These are phyloP conservation scores for Dryocosmus kuriphilus DNA, from an alignment of 2,888 invertebrate genomes.

Conservation along the genomic window DNA sequence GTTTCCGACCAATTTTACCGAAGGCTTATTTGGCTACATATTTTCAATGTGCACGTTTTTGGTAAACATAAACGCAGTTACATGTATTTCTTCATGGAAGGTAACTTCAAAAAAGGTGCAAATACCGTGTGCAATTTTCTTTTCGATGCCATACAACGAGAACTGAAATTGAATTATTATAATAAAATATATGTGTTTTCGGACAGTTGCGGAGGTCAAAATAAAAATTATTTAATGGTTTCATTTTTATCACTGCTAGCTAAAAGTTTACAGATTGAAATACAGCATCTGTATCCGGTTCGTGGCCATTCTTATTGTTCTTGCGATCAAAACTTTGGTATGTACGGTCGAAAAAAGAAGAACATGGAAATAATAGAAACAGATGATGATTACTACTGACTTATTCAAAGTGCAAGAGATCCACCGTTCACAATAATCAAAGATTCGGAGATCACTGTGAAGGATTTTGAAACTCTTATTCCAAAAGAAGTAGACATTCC, in stretches of 20 bases:
- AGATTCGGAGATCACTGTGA: slow-evolving; percentile 41
- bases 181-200: slow-evolving; percentile 55
- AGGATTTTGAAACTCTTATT: slow-evolving; percentile 48
- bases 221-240: slow-evolving; percentile 47
- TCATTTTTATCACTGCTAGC: slow-evolving; percentile 45
- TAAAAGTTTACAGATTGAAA: slow-evolving; percentile 42
- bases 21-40: slow-evolving; percentile 54
- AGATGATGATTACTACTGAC: slow-evolving; percentile 46
- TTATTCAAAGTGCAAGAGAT: slow-evolving; percentile 46
- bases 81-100: slow-evolving; percentile 54
- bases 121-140: slow-evolving; percentile 53
- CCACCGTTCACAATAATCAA: slow-evolving; percentile 49
- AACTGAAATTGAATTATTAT: slow-evolving; percentile 40
- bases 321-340: slow-evolving; percentile 53
- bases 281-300: slow-evolving; percentile 53
- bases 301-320: slow-evolving; percentile 55
- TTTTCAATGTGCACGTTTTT: slow-evolving; percentile 53
- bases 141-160: slow-evolving; percentile 44
- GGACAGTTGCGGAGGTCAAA: slow-evolving; percentile 35
- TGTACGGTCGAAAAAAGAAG: slow-evolving; percentile 50
- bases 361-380: slow-evolving; percentile 48
- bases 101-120: slow-evolving; percentile 52
- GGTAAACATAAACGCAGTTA: slow-evolving; percentile 45
- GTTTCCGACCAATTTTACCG: slow-evolving; percentile 54
- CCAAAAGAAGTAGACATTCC: neutral